Percentiles rank a stretch among this genome's conserved stretches.
These are phyloP conservation scores for Oreochromis mossambicus DNA, from an alignment of 2,797 vertebrate species.

Conservation along the genomic window DNA sequence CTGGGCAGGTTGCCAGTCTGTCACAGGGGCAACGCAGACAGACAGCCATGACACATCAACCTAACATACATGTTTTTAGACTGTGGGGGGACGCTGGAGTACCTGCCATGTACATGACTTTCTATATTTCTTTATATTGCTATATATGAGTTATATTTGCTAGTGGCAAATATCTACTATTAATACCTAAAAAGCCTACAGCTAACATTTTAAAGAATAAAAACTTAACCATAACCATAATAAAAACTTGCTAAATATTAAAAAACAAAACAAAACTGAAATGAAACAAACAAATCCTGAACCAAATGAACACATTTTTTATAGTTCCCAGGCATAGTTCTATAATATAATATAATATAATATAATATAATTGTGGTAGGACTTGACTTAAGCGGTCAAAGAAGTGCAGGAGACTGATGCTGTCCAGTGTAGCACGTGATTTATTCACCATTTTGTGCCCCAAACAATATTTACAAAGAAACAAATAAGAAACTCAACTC, in stretches of 20 bases:
- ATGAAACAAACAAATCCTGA: not conserved
- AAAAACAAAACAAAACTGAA: not conserved
- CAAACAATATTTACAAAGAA: too few species aligned
- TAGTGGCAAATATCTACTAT: not conserved
- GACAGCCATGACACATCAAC: not conserved
- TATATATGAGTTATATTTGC: not conserved
- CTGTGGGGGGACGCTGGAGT: not conserved
- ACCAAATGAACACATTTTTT: not conserved
- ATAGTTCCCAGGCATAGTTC: too few species aligned
- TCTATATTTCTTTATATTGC: not conserved
- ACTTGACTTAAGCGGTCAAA: too few species aligned
- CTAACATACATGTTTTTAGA: not conserved
- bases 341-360: not conserved
- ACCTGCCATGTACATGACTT: fast-evolving
- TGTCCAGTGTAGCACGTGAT: too few species aligned
- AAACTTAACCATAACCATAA: not conserved
- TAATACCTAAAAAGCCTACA: not conserved
- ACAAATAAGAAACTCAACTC: too few species aligned
- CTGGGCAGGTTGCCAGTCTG: not conserved
- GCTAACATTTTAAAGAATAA: not conserved
- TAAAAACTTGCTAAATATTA: not conserved
- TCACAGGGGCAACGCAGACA: not conserved
- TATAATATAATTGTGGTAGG: not conserved
- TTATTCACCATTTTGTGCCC: too few species aligned
- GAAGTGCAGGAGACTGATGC: too few species aligned